A percentile compares a stretch with the other conserved stretches of the same genome.
These are phyloP conservation scores for Neoniphon sammara DNA, from an alignment of 2,797 vertebrate species.

Conservation along the genomic window DNA sequence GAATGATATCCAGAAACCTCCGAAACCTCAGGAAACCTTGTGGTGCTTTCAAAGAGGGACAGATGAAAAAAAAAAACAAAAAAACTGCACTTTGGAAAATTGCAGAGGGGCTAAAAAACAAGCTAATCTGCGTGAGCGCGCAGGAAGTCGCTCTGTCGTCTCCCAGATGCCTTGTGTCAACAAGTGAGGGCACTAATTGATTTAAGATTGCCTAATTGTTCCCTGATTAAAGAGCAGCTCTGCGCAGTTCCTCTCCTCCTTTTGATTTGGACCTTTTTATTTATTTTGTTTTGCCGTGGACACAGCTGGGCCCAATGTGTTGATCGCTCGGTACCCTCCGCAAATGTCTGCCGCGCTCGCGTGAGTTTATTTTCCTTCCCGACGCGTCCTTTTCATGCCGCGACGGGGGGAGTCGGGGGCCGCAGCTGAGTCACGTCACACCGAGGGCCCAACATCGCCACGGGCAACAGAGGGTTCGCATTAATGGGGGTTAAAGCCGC, in stretches of 20 bases:
- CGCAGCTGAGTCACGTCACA: conserved; percentile 14
- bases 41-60: conserved; percentile 32
- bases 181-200: conserved; percentile 79
- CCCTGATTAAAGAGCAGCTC: conserved; percentile 83
- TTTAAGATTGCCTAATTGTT: conserved; percentile 81
- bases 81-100: conserved; percentile 34
- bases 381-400: conserved; percentile 58
- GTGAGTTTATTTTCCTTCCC: conserved; percentile 87
- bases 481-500: too few relatives aligned
- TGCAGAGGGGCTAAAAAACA: not conserved
- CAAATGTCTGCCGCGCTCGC: conserved; percentile 71
- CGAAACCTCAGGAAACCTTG: too few relatives aligned
- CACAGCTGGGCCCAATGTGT: conserved; percentile 89
- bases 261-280: conserved; percentile 81
- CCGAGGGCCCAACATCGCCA: too few relatives aligned
- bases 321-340: conserved; percentile 70
- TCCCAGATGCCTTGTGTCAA: conserved; percentile 80
- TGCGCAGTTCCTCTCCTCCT: conserved; percentile 68
- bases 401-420: conserved; percentile 23
- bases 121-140: conserved; percentile 33
- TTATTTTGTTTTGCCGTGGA: conserved; percentile 81
- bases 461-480: too few relatives aligned
- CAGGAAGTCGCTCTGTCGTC: conserved; percentile 74
- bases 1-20: conserved; percentile 58
- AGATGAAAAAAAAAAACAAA: conserved; percentile 55